Percentiles rank a stretch among this genome's conserved stretches.
Evolutionary conservation across 2,113 vertebrate genomes (phyloP).

Genomic region (Hystrix brachyura): DNA sequence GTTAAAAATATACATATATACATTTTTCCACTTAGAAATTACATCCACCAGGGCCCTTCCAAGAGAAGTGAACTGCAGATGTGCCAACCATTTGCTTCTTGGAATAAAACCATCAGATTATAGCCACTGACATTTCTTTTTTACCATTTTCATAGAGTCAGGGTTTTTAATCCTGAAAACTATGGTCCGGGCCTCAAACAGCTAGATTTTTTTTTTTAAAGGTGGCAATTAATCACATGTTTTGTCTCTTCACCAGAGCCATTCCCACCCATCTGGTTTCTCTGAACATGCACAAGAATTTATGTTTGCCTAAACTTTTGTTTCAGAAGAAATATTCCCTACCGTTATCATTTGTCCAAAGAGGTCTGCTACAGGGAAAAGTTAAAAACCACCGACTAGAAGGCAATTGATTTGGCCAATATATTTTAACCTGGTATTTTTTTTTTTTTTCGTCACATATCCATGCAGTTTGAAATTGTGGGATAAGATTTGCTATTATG

Average conservation of each 20-base stretch:
- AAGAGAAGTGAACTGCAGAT: background rate
- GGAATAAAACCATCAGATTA: background rate
- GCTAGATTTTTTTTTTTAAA: background rate
- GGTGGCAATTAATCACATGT: background rate
- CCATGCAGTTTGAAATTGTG: background rate
- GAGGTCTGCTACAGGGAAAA: background rate
- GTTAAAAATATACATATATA: background rate
- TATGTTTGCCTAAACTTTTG: background rate
- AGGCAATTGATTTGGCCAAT: background rate
- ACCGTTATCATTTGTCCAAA: background rate
- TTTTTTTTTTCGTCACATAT: background rate
- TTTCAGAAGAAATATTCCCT: background rate
- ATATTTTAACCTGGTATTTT: conserved; percentile 7
- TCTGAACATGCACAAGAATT: background rate
- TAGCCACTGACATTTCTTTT: background rate
- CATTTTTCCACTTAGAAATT: background rate
- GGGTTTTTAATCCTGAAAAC: background rate
- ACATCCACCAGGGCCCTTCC: background rate
- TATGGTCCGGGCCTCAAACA: background rate
- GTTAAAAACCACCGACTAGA: background rate
- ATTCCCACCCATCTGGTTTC: background rate
- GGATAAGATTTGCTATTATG: background rate
- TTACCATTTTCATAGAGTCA: background rate
- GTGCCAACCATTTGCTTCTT: background rate
- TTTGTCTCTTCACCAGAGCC: background rate